phyloP scores from a whole-genome alignment of 2,888 invertebrate species.

The Brachyptera risi region DNA sequence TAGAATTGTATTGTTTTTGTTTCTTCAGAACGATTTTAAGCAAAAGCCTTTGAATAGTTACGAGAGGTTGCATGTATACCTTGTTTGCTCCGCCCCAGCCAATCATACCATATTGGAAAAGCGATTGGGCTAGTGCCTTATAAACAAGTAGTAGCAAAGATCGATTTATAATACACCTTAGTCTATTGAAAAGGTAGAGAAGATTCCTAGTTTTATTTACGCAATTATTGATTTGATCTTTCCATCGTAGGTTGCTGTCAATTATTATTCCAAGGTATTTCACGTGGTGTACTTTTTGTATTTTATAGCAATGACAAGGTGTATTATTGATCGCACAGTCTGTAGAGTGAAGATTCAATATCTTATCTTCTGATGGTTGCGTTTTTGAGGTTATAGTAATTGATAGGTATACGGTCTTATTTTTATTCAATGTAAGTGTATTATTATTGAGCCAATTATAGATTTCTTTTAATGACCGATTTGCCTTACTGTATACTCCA shows the following conservation, averaged over 20 bases:
- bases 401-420: not conserved
- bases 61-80: too few species aligned
- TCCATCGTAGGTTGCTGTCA: not conserved
- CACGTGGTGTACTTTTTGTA: not conserved
- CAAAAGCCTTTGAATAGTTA: too few species aligned
- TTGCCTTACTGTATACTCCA: not conserved
- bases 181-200: too few species aligned
- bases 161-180: not conserved
- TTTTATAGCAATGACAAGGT: not conserved
- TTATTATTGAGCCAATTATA: not conserved
- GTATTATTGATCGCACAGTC: not conserved
- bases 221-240: not conserved
- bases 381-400: not conserved
- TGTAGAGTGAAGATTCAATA: not conserved
- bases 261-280: not conserved
- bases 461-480: not conserved
- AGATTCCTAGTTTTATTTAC: too few species aligned
- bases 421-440: not conserved
- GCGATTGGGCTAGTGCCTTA: too few species aligned
- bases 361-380: not conserved
- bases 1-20: too few species aligned
- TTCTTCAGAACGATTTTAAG: too few species aligned
- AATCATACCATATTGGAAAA: too few species aligned
- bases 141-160: not conserved
- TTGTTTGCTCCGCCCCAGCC: too few species aligned